phyloP scores from a whole-genome alignment of 1,140 invertebrate genomes.

The Drosophila ohnishii region DNA sequence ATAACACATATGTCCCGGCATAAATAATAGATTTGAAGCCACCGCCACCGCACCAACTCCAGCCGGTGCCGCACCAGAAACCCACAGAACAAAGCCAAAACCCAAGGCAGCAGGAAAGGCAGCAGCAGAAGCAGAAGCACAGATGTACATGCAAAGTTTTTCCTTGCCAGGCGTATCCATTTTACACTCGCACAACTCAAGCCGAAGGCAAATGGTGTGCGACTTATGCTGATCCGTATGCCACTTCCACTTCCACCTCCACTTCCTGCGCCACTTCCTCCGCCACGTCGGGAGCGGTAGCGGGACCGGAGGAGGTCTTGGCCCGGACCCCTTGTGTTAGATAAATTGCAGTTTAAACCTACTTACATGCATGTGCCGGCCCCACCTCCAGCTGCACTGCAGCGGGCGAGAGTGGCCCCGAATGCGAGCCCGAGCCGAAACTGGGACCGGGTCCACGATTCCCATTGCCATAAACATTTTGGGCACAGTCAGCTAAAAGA shows the following conservation, averaged over 20 bases:
- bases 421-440: constrained; percentile 13
- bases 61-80: constrained; percentile 19
- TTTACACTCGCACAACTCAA: constrained; percentile 50
- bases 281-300: background rate
- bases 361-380: constrained; percentile 75
- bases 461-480: constrained; percentile 66
- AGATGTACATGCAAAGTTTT: constrained; percentile 61
- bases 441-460: constrained; percentile 41
- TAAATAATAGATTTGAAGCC: constrained; percentile 77
- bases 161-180: constrained; percentile 31
- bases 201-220: constrained; percentile 69
- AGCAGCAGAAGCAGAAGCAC: constrained; percentile 4
- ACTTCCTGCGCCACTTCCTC: constrained; percentile 2
- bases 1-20: constrained; percentile 66
- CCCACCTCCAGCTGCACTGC: constrained; percentile 26
- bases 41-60: constrained; percentile 36
- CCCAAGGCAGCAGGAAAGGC: background rate
- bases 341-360: constrained; percentile 80
- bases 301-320: constrained; percentile 11
- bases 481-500: constrained; percentile 46
- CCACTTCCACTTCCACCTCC: constrained; percentile 43
- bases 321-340: constrained; percentile 62
- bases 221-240: constrained; percentile 75
- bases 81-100: background rate
- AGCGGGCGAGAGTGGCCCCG: background rate